Evolutionary conservation across 2,797 vertebrate species (phyloP).

Genomic region (Delichon dasypus): DNA sequence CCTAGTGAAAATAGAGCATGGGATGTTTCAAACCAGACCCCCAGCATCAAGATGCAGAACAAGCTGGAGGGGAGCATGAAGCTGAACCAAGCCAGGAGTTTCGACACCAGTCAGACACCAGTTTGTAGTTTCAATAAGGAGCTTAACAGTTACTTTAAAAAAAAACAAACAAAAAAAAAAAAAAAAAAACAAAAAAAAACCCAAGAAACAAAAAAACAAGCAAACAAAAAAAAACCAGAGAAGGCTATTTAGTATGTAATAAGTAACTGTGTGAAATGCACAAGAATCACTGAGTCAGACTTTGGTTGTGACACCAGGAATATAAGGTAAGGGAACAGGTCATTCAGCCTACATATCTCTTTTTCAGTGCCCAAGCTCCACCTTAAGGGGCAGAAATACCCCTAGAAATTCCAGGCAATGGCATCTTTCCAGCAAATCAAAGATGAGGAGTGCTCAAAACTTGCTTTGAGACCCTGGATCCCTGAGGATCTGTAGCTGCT

Average conservation of each 20-base stretch:
- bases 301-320: neutral
- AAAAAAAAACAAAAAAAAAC: no score
- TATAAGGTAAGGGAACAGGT: neutral
- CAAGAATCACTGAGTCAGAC: neutral
- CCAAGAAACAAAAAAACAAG: no score
- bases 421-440: constrained; percentile 9
- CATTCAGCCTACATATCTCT: neutral
- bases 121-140: neutral
- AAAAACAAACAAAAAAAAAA: no score
- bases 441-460: neutral
- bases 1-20: neutral
- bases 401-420: neutral
- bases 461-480: neutral
- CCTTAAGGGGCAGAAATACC: constrained; percentile 34
- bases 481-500: neutral
- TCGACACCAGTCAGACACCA: neutral
- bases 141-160: neutral
- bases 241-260: neutral
- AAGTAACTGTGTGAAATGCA: neutral
- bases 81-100: neutral
- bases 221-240: neutral
- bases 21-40: neutral
- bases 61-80: neutral
- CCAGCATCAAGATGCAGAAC: neutral
- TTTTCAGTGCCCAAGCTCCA: neutral